Evolutionary conservation across 2,797 vertebrate species (phyloP).

Genomic region (Chromis chromis): DNA sequence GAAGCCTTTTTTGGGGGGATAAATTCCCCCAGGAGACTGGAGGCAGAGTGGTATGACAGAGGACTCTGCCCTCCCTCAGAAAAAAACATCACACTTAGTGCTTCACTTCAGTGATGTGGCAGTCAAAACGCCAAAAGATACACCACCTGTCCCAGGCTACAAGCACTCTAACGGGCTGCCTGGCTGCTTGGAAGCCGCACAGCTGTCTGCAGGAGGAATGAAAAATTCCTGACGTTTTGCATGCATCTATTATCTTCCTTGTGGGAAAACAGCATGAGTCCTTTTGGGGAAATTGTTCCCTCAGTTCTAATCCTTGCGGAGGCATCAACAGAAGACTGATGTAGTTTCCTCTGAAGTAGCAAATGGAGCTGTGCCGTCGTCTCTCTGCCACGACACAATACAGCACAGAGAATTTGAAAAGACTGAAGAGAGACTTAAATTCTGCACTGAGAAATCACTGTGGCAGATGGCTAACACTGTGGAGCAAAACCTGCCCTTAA

Average conservation of each 20-base stretch:
- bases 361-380: constrained; percentile 69
- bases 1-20: constrained; percentile 38
- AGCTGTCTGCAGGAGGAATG: constrained; percentile 70
- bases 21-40: constrained; percentile 53
- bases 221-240: constrained; percentile 74
- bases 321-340: constrained; percentile 66
- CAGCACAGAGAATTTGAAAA: constrained; percentile 36
- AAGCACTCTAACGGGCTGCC: constrained; percentile 56
- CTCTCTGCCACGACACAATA: constrained; percentile 58
- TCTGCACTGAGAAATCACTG: constrained; percentile 51
- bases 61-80: constrained; percentile 36
- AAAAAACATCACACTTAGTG: constrained; percentile 43
- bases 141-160: constrained; percentile 64
- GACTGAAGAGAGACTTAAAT: constrained; percentile 49
- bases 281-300: constrained; percentile 72
- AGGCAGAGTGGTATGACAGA: constrained; percentile 50
- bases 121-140: constrained; percentile 63
- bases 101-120: constrained; percentile 65
- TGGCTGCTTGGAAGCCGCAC: constrained; percentile 44
- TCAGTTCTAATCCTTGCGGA: constrained; percentile 71
- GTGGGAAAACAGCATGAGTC: constrained; percentile 71
- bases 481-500: constrained; percentile 46
- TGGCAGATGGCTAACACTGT: constrained; percentile 43
- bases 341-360: constrained; percentile 66
- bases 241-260: constrained; percentile 79